phyloP scores from a whole-genome alignment of 2,888 invertebrate genomes.

The Anticlea derivata region DNA sequence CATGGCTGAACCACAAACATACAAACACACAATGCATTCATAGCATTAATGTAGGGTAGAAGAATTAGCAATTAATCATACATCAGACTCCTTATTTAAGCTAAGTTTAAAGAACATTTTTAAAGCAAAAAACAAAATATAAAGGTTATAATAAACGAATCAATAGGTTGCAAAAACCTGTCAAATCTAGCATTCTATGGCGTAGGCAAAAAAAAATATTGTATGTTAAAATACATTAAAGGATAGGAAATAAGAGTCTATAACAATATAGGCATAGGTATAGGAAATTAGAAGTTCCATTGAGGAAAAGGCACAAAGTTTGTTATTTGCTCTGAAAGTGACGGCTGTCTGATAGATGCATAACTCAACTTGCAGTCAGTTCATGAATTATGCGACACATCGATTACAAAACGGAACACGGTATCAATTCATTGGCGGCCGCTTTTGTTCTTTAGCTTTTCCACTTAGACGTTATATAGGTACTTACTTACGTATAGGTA shows the following conservation, averaged over 20 bases:
- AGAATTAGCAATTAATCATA: slow-evolving; percentile 23
- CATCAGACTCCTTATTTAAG: slow-evolving; percentile 11
- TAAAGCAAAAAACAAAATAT: slow-evolving; percentile 6
- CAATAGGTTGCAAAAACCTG: slow-evolving; percentile 13
- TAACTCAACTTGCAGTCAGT: slow-evolving; percentile 44
- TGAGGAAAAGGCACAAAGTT: background rate
- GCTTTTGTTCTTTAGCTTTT: slow-evolving; percentile 50
- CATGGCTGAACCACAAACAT: too few species aligned
- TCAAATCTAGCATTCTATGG: background rate
- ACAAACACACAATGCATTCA: too few species aligned
- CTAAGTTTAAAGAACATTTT: slow-evolving; percentile 10
- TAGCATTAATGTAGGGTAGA: too few species aligned
- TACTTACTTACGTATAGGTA: too few species aligned
- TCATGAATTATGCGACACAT: slow-evolving; percentile 68
- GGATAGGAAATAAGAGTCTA: too few species aligned
- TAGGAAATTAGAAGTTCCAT: too few species aligned
- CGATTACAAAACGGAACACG: slow-evolving; percentile 69
- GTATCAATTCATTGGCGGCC: slow-evolving; percentile 60
- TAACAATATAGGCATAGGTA: too few species aligned
- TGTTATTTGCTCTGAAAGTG: background rate
- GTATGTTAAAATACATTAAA: too few species aligned
- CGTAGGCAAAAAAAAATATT: background rate
- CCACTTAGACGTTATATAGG: slow-evolving; percentile 39
- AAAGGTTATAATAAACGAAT: background rate
- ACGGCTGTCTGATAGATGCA: slow-evolving; percentile 46